Conservation (phyloP, 2,113 vertebrate species). For the Abramis brama region DNA sequence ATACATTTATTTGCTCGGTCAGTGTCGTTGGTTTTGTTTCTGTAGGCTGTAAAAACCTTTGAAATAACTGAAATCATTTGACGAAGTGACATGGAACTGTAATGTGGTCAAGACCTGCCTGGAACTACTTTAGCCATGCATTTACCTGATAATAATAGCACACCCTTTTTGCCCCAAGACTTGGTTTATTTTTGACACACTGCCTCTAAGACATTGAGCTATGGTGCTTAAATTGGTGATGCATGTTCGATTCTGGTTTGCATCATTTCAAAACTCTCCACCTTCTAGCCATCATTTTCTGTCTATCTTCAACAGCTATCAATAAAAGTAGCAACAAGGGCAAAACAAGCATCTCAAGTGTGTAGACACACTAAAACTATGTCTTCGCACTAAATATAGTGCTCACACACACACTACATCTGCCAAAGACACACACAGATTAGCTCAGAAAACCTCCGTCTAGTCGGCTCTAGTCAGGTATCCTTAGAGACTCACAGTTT, state of each 20-base stretch:
- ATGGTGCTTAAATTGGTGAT: too few species aligned
- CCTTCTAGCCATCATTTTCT: background rate
- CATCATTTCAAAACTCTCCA: background rate
- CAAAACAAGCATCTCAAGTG: background rate
- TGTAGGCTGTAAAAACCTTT: too few species aligned
- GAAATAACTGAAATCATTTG: too few species aligned
- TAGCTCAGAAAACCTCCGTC: slow-evolving; percentile 17
- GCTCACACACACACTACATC: background rate
- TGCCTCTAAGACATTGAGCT: too few species aligned
- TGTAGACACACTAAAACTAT: background rate
- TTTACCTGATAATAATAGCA: too few species aligned
- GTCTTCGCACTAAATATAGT: background rate
- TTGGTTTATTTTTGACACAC: too few species aligned
- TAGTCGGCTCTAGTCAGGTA: background rate
- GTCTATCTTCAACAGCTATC: background rate
- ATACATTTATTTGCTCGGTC: too few species aligned
- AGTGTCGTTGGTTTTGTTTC: too few species aligned
- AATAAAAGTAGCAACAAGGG: background rate
- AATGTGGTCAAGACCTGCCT: too few species aligned
- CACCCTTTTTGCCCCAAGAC: too few species aligned
- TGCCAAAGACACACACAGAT: background rate
- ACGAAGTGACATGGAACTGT: too few species aligned
- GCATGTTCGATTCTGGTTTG: background rate
- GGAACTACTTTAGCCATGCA: too few species aligned
- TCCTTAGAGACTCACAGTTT: slow-evolving; percentile 17